A percentile compares a stretch with the other conserved stretches of the same genome.
Conservation (phyloP, 37 sponge, comb jelly and placozoan species). For the Axinella damicornis region DNA sequence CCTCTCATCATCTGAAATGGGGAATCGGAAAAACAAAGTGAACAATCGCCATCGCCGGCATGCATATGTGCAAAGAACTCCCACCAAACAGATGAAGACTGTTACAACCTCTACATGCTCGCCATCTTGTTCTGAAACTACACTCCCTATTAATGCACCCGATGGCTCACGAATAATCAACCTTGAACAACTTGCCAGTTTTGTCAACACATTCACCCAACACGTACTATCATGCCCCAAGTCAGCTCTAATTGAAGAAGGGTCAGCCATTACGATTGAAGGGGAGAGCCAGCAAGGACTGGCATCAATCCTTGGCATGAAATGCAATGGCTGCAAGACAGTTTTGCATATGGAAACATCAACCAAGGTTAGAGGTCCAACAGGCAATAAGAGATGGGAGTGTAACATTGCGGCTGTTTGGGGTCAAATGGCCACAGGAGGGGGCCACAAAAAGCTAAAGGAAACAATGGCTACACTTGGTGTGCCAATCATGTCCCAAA, state of each 20-base stretch:
- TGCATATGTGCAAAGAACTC: neutral
- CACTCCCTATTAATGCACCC: slow-evolving; percentile 4
- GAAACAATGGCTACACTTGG: slow-evolving; percentile 6
- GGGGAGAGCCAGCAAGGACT: slow-evolving; percentile 18
- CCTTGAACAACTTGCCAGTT: neutral
- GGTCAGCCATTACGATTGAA: neutral
- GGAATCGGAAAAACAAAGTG: neutral
- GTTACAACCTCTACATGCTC: neutral
- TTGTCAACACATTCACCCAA: slow-evolving; percentile 8
- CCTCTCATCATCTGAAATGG: neutral
- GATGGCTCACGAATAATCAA: slow-evolving; percentile 1
- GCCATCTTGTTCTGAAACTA: neutral
- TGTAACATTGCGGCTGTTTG: slow-evolving; percentile 50
- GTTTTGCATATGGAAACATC: slow-evolving; percentile 13
- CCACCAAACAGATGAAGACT: neutral
- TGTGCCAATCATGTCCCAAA: slow-evolving; percentile 21
- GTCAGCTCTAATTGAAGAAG: neutral
- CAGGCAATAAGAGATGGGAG: slow-evolving; percentile 26
- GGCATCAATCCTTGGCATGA: slow-evolving; percentile 21
- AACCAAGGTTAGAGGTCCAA: slow-evolving; percentile 21
- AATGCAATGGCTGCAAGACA: slow-evolving; percentile 2
- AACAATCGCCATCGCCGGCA: neutral
- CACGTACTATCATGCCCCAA: neutral
- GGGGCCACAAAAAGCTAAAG: slow-evolving; percentile 1
- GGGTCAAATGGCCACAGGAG: slow-evolving; percentile 54